Evolutionary conservation across 2,113 vertebrate genomes (phyloP).

Genomic region (Hyaena hyaena): DNA sequence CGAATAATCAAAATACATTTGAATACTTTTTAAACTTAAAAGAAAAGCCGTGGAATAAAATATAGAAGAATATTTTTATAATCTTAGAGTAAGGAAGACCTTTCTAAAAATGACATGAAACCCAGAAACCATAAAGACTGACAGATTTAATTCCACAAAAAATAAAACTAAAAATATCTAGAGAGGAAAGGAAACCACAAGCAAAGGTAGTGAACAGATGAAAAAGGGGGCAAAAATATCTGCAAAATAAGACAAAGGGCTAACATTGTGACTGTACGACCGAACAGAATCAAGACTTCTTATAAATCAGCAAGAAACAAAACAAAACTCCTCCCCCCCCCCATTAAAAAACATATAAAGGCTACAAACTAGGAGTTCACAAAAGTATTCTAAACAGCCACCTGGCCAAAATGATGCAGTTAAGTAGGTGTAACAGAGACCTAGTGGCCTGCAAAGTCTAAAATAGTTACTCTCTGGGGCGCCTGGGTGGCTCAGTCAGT

Average conservation of each 20-base stretch:
- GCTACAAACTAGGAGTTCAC: background rate
- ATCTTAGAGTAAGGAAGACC: background rate
- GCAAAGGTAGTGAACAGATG: slow-evolving; percentile 15
- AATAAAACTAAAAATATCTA: slow-evolving; percentile 36
- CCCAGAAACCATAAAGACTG: background rate
- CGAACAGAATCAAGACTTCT: background rate
- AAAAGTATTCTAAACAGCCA: background rate
- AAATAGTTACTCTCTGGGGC: background rate
- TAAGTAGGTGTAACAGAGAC: background rate
- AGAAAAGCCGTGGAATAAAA: slow-evolving; percentile 45
- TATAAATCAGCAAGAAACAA: background rate
- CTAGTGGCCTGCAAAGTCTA: background rate
- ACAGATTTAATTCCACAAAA: slow-evolving; percentile 15
- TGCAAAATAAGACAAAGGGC: background rate
- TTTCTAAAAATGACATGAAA: slow-evolving; percentile 1
- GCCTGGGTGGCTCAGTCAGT: too few species aligned
- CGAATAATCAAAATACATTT: slow-evolving; percentile 38
- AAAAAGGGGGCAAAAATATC: slow-evolving; percentile 26
- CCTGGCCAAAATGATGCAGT: background rate
- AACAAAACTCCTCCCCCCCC: background rate
- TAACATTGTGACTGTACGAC: background rate
- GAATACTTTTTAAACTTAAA: slow-evolving; percentile 14
- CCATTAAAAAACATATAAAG: background rate
- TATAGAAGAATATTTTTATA: slow-evolving; percentile 19
- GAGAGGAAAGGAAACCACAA: background rate